Percentiles rank a stretch among this genome's conserved stretches.
These are phyloP conservation scores for Eulemur mongoz DNA, from an alignment of 2,797 vertebrate species.

Conservation along the genomic window DNA sequence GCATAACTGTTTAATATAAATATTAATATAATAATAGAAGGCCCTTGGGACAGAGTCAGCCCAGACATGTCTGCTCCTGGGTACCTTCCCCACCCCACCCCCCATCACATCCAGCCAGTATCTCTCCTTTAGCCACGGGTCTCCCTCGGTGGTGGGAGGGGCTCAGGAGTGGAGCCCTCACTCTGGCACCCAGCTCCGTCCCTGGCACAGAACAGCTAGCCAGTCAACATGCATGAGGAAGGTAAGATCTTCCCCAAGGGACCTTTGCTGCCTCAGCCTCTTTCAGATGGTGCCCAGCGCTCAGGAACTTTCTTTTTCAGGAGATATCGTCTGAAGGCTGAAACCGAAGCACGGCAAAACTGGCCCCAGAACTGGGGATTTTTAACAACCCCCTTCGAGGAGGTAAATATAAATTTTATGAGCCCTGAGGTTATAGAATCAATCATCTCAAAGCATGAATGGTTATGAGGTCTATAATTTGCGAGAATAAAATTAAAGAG, in stretches of 20 bases:
- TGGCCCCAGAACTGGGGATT: constrained; percentile 92
- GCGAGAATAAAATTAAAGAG: background rate
- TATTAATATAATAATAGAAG: too few species aligned
- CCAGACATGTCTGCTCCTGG: fast-evolving
- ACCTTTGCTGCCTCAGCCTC: background rate
- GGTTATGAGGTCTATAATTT: background rate
- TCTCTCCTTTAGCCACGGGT: background rate
- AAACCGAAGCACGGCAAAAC: constrained; percentile 79
- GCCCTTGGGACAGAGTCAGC: background rate
- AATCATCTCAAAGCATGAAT: background rate
- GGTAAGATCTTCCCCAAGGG: fast-evolving
- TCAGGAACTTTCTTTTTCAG: constrained; percentile 72
- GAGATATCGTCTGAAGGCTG: constrained; percentile 82
- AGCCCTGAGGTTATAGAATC: background rate
- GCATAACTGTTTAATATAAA: background rate
- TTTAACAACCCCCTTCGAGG: constrained; percentile 80
- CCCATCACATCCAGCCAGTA: fast-evolving
- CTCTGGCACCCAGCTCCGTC: background rate
- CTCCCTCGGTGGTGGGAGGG: fast-evolving
- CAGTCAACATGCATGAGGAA: fast-evolving
- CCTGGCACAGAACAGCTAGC: fast-evolving
- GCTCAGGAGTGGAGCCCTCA: fast-evolving
- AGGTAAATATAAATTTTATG: constrained; percentile 80
- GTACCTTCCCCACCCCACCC: background rate
- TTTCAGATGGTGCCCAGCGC: fast-evolving